Percentiles rank a stretch among this genome's conserved stretches.
Conservation (phyloP, 1,140 invertebrate species). For the Sinonovacula constricta region DNA sequence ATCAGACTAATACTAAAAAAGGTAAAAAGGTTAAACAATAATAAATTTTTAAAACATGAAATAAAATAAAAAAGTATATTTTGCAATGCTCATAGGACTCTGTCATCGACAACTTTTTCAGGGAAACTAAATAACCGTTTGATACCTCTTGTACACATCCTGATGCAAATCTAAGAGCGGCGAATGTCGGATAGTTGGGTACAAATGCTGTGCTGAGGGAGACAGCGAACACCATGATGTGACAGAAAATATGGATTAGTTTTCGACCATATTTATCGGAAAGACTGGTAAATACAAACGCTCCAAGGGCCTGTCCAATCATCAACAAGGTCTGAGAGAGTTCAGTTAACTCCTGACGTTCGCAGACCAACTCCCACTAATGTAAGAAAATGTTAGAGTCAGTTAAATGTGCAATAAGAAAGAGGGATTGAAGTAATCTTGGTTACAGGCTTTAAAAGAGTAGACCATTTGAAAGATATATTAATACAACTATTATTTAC, state of each 20-base stretch:
- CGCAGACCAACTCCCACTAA: conserved; percentile 71
- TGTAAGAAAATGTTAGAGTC: conserved; percentile 27
- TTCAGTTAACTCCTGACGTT: conserved; percentile 54
- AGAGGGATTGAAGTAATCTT: no score
- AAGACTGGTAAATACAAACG: conserved; percentile 53
- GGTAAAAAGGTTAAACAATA: no score
- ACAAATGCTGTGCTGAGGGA: conserved; percentile 58
- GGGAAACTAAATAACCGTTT: no score
- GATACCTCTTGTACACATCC: conserved; percentile 69
- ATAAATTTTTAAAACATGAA: no score
- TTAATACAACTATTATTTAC: background rate
- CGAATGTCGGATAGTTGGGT: conserved; percentile 58
- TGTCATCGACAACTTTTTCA: no score
- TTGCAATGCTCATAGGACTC: no score
- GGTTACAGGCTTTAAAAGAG: no score
- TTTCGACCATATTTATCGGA: conserved; percentile 67
- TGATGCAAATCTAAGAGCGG: conserved; percentile 60
- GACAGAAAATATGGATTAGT: conserved; percentile 53
- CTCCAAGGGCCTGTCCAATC: conserved; percentile 62
- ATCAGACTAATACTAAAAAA: no score
- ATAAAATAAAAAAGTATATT: no score
- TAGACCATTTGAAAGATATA: no score
- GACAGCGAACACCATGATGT: conserved; percentile 67
- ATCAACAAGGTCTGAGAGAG: conserved; percentile 63
- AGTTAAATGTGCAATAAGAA: no score